Percentiles rank a stretch among this genome's conserved stretches.
phyloP scores from a whole-genome alignment of 37 sponge, comb jelly and placozoan species.

The Ephydatia muelleri region DNA sequence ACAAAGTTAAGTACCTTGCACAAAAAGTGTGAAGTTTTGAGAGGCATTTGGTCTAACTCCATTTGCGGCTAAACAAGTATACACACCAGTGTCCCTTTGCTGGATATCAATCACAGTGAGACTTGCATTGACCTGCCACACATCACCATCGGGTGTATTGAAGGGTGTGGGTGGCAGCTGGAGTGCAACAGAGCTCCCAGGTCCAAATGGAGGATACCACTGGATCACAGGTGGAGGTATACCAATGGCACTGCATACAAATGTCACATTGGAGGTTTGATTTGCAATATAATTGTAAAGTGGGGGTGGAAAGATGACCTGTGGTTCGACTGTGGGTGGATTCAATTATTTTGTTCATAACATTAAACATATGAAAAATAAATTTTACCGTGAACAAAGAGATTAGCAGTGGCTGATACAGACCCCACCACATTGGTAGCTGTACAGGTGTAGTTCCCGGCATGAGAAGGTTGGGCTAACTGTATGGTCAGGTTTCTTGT shows the following conservation, averaged over 20 bases:
- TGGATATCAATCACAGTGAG: not conserved
- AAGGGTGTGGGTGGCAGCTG: constrained; percentile 11
- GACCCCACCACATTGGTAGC: constrained; percentile 40
- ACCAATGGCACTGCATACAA: constrained; percentile 62
- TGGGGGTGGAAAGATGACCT: not conserved
- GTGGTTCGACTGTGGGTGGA: not conserved
- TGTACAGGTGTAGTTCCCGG: constrained; percentile 54
- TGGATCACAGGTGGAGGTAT: constrained; percentile 59
- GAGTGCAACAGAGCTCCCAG: not conserved
- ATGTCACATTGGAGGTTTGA: constrained; percentile 23
- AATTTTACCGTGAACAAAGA: constrained; percentile 43
- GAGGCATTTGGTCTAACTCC: not conserved
- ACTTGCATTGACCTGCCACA: not conserved
- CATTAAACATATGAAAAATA: too few relatives aligned
- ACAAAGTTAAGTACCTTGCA: constrained; percentile 28
- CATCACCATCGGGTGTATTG: constrained; percentile 6
- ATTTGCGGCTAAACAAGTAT: constrained; percentile 32
- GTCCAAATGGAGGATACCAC: constrained; percentile 22
- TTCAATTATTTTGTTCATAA: not conserved
- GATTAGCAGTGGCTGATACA: not conserved
- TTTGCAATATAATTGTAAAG: constrained; percentile 3
- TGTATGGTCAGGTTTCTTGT: constrained; percentile 24
- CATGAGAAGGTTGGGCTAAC: constrained; percentile 7
- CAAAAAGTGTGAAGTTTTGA: constrained; percentile 13
- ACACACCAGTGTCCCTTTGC: constrained; percentile 2